phyloP scores from a whole-genome alignment of 2,113 vertebrate species.

The Megaceryle maxima region DNA sequence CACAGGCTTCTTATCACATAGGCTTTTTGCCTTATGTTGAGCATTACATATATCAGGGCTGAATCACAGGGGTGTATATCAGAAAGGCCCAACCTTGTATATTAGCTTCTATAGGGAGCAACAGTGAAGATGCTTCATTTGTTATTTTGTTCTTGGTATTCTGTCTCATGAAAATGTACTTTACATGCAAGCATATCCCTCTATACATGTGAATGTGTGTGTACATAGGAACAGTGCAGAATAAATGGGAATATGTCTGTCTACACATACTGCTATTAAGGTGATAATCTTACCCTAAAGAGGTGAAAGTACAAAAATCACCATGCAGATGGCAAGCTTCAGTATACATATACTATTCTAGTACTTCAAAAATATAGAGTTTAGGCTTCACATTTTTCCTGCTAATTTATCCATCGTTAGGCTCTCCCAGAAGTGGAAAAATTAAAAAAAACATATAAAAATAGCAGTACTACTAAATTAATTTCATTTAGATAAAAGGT shows the following conservation, averaged over 20 bases:
- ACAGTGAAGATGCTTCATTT: not conserved
- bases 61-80: not conserved
- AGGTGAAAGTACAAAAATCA: not conserved
- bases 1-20: not conserved
- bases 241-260: not conserved
- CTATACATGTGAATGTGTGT: accelerated
- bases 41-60: not conserved
- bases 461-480: not conserved
- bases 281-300: not conserved
- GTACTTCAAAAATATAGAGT: not conserved
- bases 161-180: not conserved
- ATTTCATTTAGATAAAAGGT: not conserved
- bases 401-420: not conserved
- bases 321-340: not conserved
- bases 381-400: not conserved
- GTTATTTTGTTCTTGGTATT: not conserved
- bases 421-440: not conserved
- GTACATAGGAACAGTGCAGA: not conserved
- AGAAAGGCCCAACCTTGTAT: not conserved
- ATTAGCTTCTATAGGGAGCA: not conserved
- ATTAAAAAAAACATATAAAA: not conserved
- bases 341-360: not conserved
- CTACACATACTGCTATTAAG: not conserved
- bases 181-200: not conserved
- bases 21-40: not conserved